Base-by-base conservation (phyloP, 2,888 invertebrate genomes). In the Lasius fuliginosus region DNA sequence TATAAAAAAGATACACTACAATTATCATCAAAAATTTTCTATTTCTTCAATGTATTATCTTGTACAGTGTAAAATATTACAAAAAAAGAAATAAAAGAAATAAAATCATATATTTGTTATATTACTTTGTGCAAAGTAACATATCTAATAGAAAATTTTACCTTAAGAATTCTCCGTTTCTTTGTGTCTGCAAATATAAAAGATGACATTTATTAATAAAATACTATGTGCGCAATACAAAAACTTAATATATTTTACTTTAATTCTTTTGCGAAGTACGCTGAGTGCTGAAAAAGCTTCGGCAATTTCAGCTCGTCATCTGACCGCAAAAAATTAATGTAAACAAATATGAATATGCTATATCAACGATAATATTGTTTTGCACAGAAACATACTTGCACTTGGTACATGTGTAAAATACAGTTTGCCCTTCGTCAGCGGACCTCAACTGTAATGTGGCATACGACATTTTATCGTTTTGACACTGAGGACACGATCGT, bases 391-490 rank as follows among this genome's bases (percentile, higher is more conserved):
- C 97, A 95, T 96, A 97, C 97, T 97, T 97, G 97, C 99, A 99
- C 93, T 98, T 97, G 30, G 97, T 97, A 95, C 99, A 99, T 1
- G 99, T 99, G 93, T 98, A 99, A 95, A 99, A 99, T 3, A 99
- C 99, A 0, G 99, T 99, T 95, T 99, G 99, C 0, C 99, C 99
- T 97, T 99, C 99, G 96, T 99, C 99, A 30, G 99, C 99, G 0
- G 99, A 99, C 90, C 99, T 96, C 40, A 99, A 96, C 94, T 99
- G 99, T 75, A 99, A 95, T 0, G 99, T 99, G 6, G 99, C 98
- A 94, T 99, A 99, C 0, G 98, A 98, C 99, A 99, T 99, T 93
- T 97, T 97, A 58, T 98, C 97, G 93, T 98, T 97, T 1, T 97
- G 97, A 95, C 99, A 99, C 94, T 98, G 97, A 0, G 97, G 96